Evolutionary conservation across 2,113 vertebrate genomes (phyloP), one percentile per base, ranked within the genome.

Genomic region (Myotis davidii): DNA sequence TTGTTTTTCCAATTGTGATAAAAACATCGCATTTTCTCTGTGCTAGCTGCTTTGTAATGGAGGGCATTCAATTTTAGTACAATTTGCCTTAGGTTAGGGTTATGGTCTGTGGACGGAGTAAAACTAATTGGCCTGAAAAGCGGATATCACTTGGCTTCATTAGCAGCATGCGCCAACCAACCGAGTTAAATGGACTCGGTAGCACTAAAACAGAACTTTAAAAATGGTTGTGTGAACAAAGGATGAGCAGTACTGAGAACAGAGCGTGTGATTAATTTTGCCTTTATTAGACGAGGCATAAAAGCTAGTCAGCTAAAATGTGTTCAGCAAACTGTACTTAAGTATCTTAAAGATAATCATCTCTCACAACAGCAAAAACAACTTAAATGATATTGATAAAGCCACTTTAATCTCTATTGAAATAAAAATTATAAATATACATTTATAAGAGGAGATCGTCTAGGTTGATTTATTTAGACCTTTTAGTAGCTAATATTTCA

Each of bases 121-220:
- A 93, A 96, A 90, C 25, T 92, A 93, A 94, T 74, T 96, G 90
- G 61, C 67, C 64, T 61, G n/a, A 82, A 82, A 82, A 70, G 74
- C 1, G 0, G 21, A 78, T 84, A 54, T 92, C 77, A 95, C 37
- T 69, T 18, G 45, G 21, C 61, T 96, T 94, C 91, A 79, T 95
- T 83, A 96, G 61, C 73, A 85, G 16, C 20, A 25, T 54, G 13
- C 6, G 6, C 16, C 78, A 61, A 74, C 14, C 45, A 94, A 45
- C 79, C 78, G 56, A 95, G 42, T 74, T 78, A 86, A 91, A 87
- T 7, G 59, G 42, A 82, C 20, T 54, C 12, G 8, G 1, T 67
- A 45, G 11, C 48, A 85, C 67, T 65, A 91, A 74, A 85, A 85
- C 6, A 69, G n/a, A 95, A 77, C 34, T 85, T 94, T 29, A 88